phyloP scores from a whole-genome alignment of 2,113 vertebrate genomes.

The Choloepus hoffmanni region DNA sequence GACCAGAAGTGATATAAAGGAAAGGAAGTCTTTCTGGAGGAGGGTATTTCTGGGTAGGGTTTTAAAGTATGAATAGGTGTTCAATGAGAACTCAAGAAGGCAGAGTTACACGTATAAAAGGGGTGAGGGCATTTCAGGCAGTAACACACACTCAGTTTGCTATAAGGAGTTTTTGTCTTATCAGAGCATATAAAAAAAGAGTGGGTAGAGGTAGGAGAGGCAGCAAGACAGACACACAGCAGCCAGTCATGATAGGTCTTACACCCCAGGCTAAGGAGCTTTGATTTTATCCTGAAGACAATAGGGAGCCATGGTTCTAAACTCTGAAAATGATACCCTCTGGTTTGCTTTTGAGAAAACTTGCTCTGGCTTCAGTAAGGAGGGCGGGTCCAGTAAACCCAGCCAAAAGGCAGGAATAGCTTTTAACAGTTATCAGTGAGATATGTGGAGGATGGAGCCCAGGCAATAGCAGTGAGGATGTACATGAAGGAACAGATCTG shows the following conservation, averaged over 20 bases:
- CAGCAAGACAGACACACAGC: not conserved
- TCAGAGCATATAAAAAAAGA: not conserved
- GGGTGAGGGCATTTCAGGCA: not conserved
- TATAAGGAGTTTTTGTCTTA: not conserved
- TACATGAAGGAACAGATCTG: not conserved
- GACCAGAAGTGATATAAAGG: not conserved
- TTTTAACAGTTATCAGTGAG: not conserved
- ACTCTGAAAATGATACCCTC: not conserved
- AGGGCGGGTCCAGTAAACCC: not conserved
- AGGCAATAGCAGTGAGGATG: not conserved
- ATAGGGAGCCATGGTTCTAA: not conserved
- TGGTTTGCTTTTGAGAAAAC: not conserved
- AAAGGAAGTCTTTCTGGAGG: not conserved
- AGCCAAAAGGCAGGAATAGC: not conserved
- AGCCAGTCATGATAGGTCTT: not conserved
- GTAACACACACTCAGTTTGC: not conserved
- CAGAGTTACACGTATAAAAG: not conserved
- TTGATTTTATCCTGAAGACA: slow-evolving; percentile 6
- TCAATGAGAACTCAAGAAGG: not conserved
- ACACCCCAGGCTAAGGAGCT: not conserved
- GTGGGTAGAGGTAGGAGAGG: not conserved
- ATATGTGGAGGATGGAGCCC: not conserved
- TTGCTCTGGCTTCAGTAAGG: not conserved
- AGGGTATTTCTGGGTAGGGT: not conserved
- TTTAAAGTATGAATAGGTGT: not conserved